Conservation (phyloP, 2,797 vertebrate genomes). For the Tympanoctomys barrerae region DNA sequence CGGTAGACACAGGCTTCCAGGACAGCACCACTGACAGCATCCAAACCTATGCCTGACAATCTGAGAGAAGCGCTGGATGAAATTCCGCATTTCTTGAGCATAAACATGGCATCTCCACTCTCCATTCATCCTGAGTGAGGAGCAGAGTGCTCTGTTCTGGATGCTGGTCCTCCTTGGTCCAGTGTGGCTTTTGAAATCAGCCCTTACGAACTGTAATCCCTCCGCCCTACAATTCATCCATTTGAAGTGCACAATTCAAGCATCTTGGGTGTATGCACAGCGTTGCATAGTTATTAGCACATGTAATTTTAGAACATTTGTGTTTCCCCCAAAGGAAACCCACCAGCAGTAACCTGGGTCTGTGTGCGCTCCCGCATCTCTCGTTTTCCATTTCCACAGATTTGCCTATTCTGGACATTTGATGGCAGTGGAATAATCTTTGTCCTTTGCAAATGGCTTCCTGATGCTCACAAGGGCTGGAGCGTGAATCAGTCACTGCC, state of each 20-base stretch:
- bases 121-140: no score
- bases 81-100: no score
- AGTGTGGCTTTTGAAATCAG: not conserved
- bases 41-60: no score
- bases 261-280: not conserved
- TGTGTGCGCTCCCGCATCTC: no score
- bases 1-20: no score
- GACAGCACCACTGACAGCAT: no score
- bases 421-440: not conserved
- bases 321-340: not conserved
- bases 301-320: not conserved
- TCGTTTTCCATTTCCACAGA: not conserved
- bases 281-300: not conserved
- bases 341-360: not conserved
- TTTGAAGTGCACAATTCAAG: not conserved
- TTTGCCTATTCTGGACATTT: not conserved
- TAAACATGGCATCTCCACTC: no score
- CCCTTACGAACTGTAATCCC: not conserved
- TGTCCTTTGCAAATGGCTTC: not conserved
- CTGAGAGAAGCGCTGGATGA: no score
- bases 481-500: rapidly evolving
- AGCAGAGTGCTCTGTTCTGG: no score
- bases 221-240: not conserved
- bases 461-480: not conserved
- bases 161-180: no score